Conservation (phyloP, 1,140 invertebrate genomes). For the Cheumatopsyche charites region DNA sequence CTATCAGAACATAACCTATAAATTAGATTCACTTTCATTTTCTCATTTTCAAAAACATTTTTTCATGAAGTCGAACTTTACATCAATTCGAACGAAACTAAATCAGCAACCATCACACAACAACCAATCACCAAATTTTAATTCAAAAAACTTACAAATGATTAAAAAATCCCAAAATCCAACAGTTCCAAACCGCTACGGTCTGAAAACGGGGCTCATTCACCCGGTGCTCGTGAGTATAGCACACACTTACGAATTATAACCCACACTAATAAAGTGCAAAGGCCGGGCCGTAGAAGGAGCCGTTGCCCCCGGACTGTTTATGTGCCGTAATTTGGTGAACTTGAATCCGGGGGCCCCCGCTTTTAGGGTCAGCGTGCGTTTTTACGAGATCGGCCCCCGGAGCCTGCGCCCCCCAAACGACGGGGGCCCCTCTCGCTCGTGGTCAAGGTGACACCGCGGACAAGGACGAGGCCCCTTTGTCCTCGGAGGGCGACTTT, state of each 20-base stretch:
- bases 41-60: too few relatives aligned
- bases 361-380: slow-evolving; percentile 19
- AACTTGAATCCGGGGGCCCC: slow-evolving; percentile 32
- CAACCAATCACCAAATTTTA: too few relatives aligned
- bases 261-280: neutral
- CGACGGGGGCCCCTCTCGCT: neutral
- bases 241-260: neutral
- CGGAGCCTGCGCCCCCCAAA: too few relatives aligned
- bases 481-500: too few relatives aligned
- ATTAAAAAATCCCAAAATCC: slow-evolving; percentile 1
- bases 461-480: too few relatives aligned
- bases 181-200: neutral
- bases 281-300: neutral
- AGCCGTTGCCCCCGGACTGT: slow-evolving; percentile 34
- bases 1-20: too few relatives aligned
- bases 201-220: neutral
- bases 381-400: slow-evolving; percentile 1
- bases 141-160: too few relatives aligned
- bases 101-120: too few relatives aligned
- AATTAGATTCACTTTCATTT: too few relatives aligned
- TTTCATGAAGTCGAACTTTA: too few relatives aligned
- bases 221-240: too few relatives aligned
- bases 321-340: slow-evolving; percentile 39
- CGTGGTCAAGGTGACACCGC: slow-evolving; percentile 9
- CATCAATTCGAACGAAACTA: too few relatives aligned